A percentile compares a stretch with the other conserved stretches of the same genome.
phyloP scores from a whole-genome alignment of 2,888 invertebrate genomes.

The Isotomurus palustris region DNA sequence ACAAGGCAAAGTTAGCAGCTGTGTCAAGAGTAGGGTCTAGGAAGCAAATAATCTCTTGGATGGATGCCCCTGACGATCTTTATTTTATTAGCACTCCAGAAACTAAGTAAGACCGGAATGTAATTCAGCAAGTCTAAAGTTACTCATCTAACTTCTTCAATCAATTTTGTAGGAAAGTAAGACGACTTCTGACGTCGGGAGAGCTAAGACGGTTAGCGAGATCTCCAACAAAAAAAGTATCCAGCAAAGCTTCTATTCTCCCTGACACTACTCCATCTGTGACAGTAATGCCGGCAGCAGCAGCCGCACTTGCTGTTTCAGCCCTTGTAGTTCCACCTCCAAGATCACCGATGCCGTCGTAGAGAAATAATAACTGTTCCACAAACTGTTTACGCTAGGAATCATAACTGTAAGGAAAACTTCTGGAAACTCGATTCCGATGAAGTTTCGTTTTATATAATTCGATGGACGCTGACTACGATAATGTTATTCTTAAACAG shows the following conservation, averaged over 20 bases:
- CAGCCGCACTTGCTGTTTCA: slow-evolving; percentile 26
- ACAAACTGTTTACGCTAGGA: not conserved
- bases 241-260: slow-evolving; percentile 25
- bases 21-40: slow-evolving; percentile 69
- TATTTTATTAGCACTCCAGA: slow-evolving; percentile 88
- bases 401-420: not conserved
- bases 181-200: slow-evolving; percentile 67
- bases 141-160: slow-evolving; percentile 7
- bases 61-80: slow-evolving; percentile 86
- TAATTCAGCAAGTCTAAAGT: slow-evolving; percentile 50
- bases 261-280: slow-evolving; percentile 22
- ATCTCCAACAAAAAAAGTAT: slow-evolving; percentile 62
- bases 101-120: too few relatives aligned
- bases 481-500: too few relatives aligned
- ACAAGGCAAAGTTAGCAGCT: slow-evolving; percentile 66
- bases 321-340: slow-evolving; percentile 33
- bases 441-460: too few relatives aligned
- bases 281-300: slow-evolving; percentile 29
- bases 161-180: slow-evolving; percentile 64
- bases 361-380: not conserved
- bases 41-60: slow-evolving; percentile 88
- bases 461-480: too few relatives aligned
- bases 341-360: slow-evolving; percentile 34
- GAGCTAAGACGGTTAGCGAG: slow-evolving; percentile 79
- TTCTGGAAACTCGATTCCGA: too few relatives aligned